Base-by-base conservation (phyloP, 2,797 vertebrate species). In the Myripristis jacobus region DNA sequence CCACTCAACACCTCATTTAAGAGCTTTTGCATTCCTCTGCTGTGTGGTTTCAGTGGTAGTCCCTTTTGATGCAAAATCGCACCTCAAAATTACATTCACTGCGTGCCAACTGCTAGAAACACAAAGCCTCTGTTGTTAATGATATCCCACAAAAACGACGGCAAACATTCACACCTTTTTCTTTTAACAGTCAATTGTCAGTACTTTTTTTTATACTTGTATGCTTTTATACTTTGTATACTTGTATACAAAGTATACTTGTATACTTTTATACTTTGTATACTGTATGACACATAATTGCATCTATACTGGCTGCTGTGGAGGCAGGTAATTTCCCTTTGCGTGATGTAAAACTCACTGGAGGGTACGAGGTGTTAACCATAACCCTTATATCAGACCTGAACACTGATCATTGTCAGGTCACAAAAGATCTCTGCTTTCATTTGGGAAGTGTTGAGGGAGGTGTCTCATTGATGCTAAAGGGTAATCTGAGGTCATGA, bases 401-500 rank as follows among this genome's bases (percentile, higher is more conserved):
- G 48, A 51, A 5, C 22, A 24, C 22, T 25, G 4, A 27, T n/a
- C 10, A 52, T 9, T 24, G 19, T 24, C 48, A 22, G 15, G 44
- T 27, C 12, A n/a, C 46, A 59, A 25, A 43, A 0, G 10, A 10
- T 31, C 34, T 36, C 46, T n/a, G 16, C 57, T 70, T 50, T 48
- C 8, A 34, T 65, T 63, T 34, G 16, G 43, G 46, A 66, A 70
- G 25, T 41, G 18, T 52, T 52, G 55, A 36, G n/a, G 60, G 38
- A 22, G 22, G 34, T 15, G 43, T 53, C 54, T 50, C n/a, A 31
- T 55, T 67, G 43, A 64, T 60, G 48, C 55, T 36, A 60, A 63
- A 66, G 61, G 66, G 78, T 65, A 70, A 67, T 59, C 9, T 73
- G 52, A 73, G 68, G 80, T 81, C 81, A 64, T 21, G 12, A 21